Evolutionary conservation across 2,888 invertebrate species (phyloP).

Genomic region (Patella ulyssiponensis): DNA sequence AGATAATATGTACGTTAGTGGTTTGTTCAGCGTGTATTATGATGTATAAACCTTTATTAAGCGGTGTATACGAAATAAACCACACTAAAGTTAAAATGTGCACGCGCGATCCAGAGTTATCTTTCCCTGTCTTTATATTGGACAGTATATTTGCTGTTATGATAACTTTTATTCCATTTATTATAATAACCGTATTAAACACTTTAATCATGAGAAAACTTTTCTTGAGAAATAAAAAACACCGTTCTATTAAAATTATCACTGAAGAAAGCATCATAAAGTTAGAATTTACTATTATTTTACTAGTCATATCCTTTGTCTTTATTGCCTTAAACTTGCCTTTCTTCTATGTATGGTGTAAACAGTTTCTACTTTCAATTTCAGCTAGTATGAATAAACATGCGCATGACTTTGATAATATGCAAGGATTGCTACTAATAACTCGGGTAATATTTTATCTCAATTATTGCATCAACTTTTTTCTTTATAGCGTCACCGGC

Average conservation of each 20-base stretch:
- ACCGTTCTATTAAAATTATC: slow-evolving; percentile 46
- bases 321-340: slow-evolving; percentile 67
- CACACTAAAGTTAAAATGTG: slow-evolving; percentile 45
- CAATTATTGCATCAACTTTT: slow-evolving; percentile 67
- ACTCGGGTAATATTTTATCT: slow-evolving; percentile 62
- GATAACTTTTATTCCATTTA: slow-evolving; percentile 66
- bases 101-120: slow-evolving; percentile 47
- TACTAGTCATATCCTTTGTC: slow-evolving; percentile 65
- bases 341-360: slow-evolving; percentile 66
- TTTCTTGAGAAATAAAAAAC: slow-evolving; percentile 51
- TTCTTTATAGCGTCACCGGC: slow-evolving; percentile 65
- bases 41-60: slow-evolving; percentile 61
- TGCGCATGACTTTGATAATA: slow-evolving; percentile 37
- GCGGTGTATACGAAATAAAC: slow-evolving; percentile 38
- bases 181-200: slow-evolving; percentile 63
- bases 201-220: slow-evolving; percentile 63
- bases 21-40: slow-evolving; percentile 46
- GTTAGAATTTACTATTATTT: slow-evolving; percentile 66
- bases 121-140: slow-evolving; percentile 51
- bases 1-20: slow-evolving; percentile 52
- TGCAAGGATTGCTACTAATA: slow-evolving; percentile 49
- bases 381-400: slow-evolving; percentile 24
- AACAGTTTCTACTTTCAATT: slow-evolving; percentile 40
- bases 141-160: slow-evolving; percentile 62
- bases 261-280: slow-evolving; percentile 63